Conservation (phyloP, 2,888 invertebrate genomes). For the Scrobipalpa atriplicella region DNA sequence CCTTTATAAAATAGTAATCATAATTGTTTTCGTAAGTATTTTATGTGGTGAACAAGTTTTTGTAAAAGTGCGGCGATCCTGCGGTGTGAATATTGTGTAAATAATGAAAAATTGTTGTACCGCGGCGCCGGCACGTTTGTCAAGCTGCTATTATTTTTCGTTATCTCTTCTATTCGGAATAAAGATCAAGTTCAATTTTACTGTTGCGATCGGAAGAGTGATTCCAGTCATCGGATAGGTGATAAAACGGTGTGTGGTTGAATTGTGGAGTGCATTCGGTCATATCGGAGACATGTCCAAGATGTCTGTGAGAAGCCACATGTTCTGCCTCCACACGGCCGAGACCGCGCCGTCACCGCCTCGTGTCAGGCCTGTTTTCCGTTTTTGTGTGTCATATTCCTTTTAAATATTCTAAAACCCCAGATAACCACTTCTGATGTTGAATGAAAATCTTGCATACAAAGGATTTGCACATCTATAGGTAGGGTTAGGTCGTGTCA, state of each 20-base stretch:
- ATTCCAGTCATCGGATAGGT: slow-evolving; percentile 48
- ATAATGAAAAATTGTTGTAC: slow-evolving; percentile 62
- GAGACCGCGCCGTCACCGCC: slow-evolving; percentile 47
- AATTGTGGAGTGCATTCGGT: slow-evolving; percentile 52
- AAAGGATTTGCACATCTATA: slow-evolving; percentile 38
- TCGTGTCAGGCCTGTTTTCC: slow-evolving; percentile 48
- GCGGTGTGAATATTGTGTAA: slow-evolving; percentile 74
- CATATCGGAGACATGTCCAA: slow-evolving; percentile 60
- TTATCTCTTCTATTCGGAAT: slow-evolving; percentile 53
- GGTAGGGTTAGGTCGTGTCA: slow-evolving; percentile 71
- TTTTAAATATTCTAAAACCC: slow-evolving; percentile 19
- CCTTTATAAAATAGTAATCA: slow-evolving; percentile 67
- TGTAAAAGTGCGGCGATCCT: slow-evolving; percentile 61
- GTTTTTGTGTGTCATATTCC: slow-evolving; percentile 42
- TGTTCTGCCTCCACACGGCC: slow-evolving; percentile 67
- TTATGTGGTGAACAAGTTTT: slow-evolving; percentile 70
- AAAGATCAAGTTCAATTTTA: slow-evolving; percentile 56
- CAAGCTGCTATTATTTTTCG: slow-evolving; percentile 70
- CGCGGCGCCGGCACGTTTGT: slow-evolving; percentile 80
- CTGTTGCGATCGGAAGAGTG: slow-evolving; percentile 45
- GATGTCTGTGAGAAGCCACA: slow-evolving; percentile 75
- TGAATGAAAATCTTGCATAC: slow-evolving; percentile 32
- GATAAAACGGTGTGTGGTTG: slow-evolving; percentile 52
- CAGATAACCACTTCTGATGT: neutral
- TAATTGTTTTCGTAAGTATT: slow-evolving; percentile 80